Evolutionary conservation across 1,140 invertebrate genomes (phyloP), one percentile per base, ranked within the genome.

Genomic region (Campodea augens): DNA sequence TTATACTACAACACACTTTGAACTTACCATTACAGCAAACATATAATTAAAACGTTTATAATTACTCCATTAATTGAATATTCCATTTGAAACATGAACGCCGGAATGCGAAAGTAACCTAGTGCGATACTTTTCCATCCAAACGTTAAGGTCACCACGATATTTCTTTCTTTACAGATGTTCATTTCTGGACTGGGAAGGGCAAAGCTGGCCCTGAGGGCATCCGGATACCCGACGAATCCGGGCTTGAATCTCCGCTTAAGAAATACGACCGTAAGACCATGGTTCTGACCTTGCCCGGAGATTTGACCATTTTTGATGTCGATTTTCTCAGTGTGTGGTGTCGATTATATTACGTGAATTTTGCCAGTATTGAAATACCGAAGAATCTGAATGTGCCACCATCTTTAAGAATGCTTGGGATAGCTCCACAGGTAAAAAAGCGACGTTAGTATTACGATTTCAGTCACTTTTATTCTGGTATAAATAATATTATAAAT

Each of bases 341-440:
- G 81, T 86, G 82, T 55, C 76, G 81, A 60, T 81, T 83, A 10
- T 90, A 88, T 63, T 77, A 80, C 22, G 84, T 88, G 1, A 82
- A 91, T 64, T 92, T 92, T 57, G 88, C 85, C 1, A 82, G 89
- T 60, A 71, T 91, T 7, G 57, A 71, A 45, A 72, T 92, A 45
- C 81, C 85, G 0, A 61, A 67, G 29, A 64, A 73, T 24, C 60
- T 81, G 25, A 86, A 86, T 60, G 79, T 92, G 1, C 88, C 88
- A 40, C 88, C 88, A 20, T 89, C 84, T 4, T 72, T 90, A 19
- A 84, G 81, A 65, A 91, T 91, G 85, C 73, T 93, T 5, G 87
- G 87, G 38, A 77, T 91, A 49, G 83, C 83, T 49, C 85, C 86
- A 38, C 86, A 91, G 80, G 88, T 91, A 72, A 72, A 71, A 44